Base-by-base conservation (phyloP, 92 coral and sea anemone species). In the Desmophyllum pertusum region DNA sequence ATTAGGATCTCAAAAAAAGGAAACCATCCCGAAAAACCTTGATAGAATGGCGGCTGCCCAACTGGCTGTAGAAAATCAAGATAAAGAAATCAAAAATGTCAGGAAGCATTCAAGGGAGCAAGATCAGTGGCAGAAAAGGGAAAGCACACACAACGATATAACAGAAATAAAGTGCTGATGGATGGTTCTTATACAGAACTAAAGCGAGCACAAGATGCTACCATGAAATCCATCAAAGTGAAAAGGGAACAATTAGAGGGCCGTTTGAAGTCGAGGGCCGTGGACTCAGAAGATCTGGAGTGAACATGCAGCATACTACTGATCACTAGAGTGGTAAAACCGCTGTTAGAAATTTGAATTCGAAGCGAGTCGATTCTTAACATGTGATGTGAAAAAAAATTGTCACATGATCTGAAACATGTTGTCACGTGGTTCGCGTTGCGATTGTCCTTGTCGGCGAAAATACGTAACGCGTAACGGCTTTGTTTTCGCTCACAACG, bases 141-240 rank as follows among this genome's bases (percentile, higher is more conserved):
- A 9, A 27, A 25, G 1, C 29, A 61, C 31, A 62, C n/a, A 18
- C 2, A 10, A 37, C 18, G 67, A 48, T 70, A 8, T 18, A 77
- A 77, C 41, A 68, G 71, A 53, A 19, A 46, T 48, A 76, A 55
- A 38, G 43, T 18, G 6, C n/a, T 85, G 29, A 62, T 85, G 30
- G 89, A 85, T 57, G 89, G 84, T 38, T 84, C 73, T 4, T 86
- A 86, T 33, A 86, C 85, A 6, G 90, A 86, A 37, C 72, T 86
- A 9, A 86, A 86, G 62, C 48, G 81, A 68, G 90, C 90, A 13
- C 90, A 80, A 73, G 90, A 86, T 19, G 90, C 90, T 15, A 43
- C 79, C 50, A 6, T 51, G 18, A 86, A 86, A 72, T 48, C 81
- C 36, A 46, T 86, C 35, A 48, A 75, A 53, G 42, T 38, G 5